phyloP scores from a whole-genome alignment of 2,888 invertebrate genomes.

The Epistrophella euchroma region DNA sequence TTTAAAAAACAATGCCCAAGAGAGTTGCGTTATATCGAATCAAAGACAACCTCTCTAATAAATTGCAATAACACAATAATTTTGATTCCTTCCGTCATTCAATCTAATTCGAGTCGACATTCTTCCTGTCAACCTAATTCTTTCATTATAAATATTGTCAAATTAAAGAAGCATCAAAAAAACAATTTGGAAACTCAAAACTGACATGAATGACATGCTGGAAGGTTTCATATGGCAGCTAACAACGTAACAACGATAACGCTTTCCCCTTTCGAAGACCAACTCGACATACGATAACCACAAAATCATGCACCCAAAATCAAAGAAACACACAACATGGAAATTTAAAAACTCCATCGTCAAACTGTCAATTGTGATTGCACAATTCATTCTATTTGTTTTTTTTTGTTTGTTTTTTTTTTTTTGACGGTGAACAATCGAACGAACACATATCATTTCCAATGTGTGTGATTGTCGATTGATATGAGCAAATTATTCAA shows the following conservation, averaged over 20 bases:
- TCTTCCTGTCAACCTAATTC: conserved; percentile 34
- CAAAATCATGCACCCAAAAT: conserved; percentile 10
- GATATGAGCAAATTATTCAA: conserved; percentile 72
- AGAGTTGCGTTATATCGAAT: neutral
- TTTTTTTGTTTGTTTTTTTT: conserved; percentile 19
- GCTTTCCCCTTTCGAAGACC: conserved; percentile 2
- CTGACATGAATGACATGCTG: conserved; percentile 50
- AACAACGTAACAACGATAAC: neutral
- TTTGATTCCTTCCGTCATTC: conserved; percentile 44
- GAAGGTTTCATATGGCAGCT: conserved; percentile 14
- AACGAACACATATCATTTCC: conserved; percentile 25
- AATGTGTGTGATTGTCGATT: conserved; percentile 51
- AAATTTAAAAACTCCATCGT: conserved; percentile 46
- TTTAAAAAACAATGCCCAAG: neutral
- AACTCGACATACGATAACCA: neutral
- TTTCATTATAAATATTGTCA: conserved; percentile 29
- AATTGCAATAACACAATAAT: neutral
- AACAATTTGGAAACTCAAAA: conserved; percentile 26
- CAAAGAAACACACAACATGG: conserved; percentile 1
- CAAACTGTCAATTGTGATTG: conserved; percentile 64
- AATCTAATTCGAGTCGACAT: conserved; percentile 59
- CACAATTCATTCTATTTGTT: conserved; percentile 21
- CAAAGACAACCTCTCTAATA: neutral
- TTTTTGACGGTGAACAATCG: neutral
- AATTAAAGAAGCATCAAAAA: conserved; percentile 13